Percentiles rank a stretch among this genome's conserved stretches.
Evolutionary conservation across 2,888 invertebrate genomes (phyloP).

Genomic region (Polymixis lichenea): DNA sequence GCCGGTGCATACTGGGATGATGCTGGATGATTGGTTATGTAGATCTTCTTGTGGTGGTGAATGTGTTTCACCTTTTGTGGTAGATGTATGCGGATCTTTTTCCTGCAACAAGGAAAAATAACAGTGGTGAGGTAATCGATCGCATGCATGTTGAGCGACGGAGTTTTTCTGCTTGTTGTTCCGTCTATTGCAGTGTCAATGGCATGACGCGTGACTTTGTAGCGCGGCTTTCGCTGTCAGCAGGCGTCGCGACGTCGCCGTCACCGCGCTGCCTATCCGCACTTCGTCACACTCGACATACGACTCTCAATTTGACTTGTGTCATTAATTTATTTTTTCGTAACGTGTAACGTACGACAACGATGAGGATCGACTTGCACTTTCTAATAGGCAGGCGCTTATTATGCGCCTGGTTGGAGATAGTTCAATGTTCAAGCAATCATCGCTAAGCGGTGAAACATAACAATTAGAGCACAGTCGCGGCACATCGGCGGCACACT

Average conservation of each 20-base stretch:
- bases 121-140: slow-evolving; percentile 73
- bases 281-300: slow-evolving; percentile 76
- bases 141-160: slow-evolving; percentile 78
- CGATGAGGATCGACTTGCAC: slow-evolving; percentile 73
- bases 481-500: slow-evolving; percentile 71
- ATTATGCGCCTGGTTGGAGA: slow-evolving; percentile 74
- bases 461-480: slow-evolving; percentile 78
- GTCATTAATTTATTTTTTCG: slow-evolving; percentile 68
- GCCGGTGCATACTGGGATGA: slow-evolving; percentile 87
- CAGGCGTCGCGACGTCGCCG: slow-evolving; percentile 70
- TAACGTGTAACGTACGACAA: slow-evolving; percentile 57
- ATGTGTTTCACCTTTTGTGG: slow-evolving; percentile 90
- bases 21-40: slow-evolving; percentile 88
- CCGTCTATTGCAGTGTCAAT: slow-evolving; percentile 83
- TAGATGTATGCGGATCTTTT: slow-evolving; percentile 90
- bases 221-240: slow-evolving; percentile 84
- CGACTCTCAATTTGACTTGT: slow-evolving; percentile 71
- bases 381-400: slow-evolving; percentile 77
- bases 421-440: slow-evolving; percentile 75
- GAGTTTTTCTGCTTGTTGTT: slow-evolving; percentile 77
- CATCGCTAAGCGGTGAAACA: slow-evolving; percentile 80
- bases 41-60: slow-evolving; percentile 89
- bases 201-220: slow-evolving; percentile 83
- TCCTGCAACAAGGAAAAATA: slow-evolving; percentile 87
- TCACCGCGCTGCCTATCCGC: slow-evolving; percentile 55